Percentiles rank a stretch among this genome's conserved stretches.
phyloP scores from a whole-genome alignment of 2,113 vertebrate species.

The Salvelinus alpinus region DNA sequence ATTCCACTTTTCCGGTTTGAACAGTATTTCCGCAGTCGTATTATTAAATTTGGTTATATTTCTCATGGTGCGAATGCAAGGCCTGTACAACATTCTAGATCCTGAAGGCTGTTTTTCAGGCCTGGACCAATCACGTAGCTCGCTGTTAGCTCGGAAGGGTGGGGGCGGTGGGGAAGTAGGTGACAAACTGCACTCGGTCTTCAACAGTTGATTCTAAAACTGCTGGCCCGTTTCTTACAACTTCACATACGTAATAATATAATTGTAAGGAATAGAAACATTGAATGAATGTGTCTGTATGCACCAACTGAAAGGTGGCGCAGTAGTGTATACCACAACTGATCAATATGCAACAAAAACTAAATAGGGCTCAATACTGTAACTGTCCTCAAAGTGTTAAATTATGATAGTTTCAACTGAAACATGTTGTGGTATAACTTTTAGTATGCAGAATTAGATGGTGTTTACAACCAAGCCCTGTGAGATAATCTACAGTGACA shows the following conservation, averaged over 20 bases:
- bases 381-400: too few species aligned
- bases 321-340: background rate
- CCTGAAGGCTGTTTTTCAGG: slow-evolving; percentile 18
- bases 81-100: slow-evolving; percentile 24
- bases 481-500: too few species aligned
- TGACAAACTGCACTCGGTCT: background rate
- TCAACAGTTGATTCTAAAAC: background rate
- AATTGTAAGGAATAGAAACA: background rate
- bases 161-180: background rate
- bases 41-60: slow-evolving; percentile 7
- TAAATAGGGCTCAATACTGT: too few species aligned
- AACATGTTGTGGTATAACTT: too few species aligned
- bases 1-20: background rate
- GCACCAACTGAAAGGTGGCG: background rate
- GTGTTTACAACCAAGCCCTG: too few species aligned
- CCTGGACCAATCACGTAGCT: slow-evolving; percentile 29
- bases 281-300: background rate
- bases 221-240: background rate
- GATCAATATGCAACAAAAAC: background rate
- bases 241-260: background rate
- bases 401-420: too few species aligned
- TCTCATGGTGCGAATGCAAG: slow-evolving; percentile 7
- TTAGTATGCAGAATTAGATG: too few species aligned
- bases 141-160: slow-evolving; percentile 6
- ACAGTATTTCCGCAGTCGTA: background rate